These are phyloP conservation scores for Edolisoma coerulescens DNA, from an alignment of 2,113 vertebrate genomes.

Conservation along the genomic window DNA sequence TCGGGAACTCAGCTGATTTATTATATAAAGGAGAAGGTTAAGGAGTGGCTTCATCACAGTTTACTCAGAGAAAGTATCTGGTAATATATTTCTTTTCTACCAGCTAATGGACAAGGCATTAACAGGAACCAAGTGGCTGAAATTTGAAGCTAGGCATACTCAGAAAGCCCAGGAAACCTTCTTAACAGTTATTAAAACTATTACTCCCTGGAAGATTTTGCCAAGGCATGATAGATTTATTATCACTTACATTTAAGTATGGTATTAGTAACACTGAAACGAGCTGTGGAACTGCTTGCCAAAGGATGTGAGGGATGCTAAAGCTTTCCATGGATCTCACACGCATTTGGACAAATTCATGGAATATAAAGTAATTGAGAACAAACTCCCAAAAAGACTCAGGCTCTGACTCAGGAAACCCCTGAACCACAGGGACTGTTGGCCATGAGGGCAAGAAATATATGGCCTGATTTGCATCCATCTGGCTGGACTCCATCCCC, in stretches of 20 bases:
- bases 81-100: not conserved
- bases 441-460: not conserved
- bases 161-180: not conserved
- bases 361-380: not conserved
- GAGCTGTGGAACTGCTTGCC: not conserved
- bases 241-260: not conserved
- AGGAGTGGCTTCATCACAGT: not conserved
- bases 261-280: not conserved
- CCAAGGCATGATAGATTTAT: not conserved
- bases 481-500: not conserved
- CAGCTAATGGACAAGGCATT: not conserved
- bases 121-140: not conserved
- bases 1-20: not conserved
- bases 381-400: not conserved
- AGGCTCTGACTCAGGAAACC: not conserved
- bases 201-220: not conserved
- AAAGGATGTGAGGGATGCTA: not conserved
- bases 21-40: not conserved
- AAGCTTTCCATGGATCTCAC: not conserved
- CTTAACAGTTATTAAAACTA: constrained; percentile 1
- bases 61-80: not conserved
- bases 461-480: not conserved
- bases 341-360: not conserved
- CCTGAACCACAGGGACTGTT: not conserved
- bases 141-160: not conserved